These are phyloP conservation scores for Bolinopsis microptera DNA, from an alignment of 37 sponge, comb jelly and placozoan species.

Conservation along the genomic window DNA sequence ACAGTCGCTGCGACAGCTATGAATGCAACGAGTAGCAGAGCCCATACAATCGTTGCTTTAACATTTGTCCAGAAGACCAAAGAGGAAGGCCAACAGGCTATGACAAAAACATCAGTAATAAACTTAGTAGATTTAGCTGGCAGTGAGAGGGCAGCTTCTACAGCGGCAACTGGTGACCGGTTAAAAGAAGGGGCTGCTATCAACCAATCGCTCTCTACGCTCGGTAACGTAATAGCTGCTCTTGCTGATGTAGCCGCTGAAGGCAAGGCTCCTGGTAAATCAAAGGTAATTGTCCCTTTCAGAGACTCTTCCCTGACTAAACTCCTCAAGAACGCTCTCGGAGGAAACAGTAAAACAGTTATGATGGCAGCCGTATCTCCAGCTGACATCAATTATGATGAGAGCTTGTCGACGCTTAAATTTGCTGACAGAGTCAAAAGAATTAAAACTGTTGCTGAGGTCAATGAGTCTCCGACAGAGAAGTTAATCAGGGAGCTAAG, in stretches of 20 bases:
- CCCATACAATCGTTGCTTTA: slow-evolving; percentile 78
- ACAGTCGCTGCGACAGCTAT: slow-evolving; percentile 79
- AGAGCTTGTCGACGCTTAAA: slow-evolving; percentile 76
- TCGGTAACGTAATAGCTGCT: slow-evolving; percentile 77
- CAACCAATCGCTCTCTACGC: slow-evolving; percentile 78
- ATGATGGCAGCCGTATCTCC: slow-evolving; percentile 84
- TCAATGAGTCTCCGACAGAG: slow-evolving; percentile 79
- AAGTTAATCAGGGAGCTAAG: slow-evolving; percentile 75
- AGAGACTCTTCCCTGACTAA: slow-evolving; percentile 81
- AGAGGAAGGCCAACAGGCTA: slow-evolving; percentile 65
- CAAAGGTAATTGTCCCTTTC: slow-evolving; percentile 70
- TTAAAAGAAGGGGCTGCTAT: slow-evolving; percentile 81
- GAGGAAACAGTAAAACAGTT: slow-evolving; percentile 81
- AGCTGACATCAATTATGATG: slow-evolving; percentile 80
- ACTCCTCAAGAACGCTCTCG: slow-evolving; percentile 79
- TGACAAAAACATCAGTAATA: slow-evolving; percentile 72
- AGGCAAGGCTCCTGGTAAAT: slow-evolving; percentile 66
- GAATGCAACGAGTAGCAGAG: slow-evolving; percentile 80
- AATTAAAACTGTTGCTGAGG: slow-evolving; percentile 72
- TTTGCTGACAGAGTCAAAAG: slow-evolving; percentile 81
- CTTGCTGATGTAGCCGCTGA: slow-evolving; percentile 49
- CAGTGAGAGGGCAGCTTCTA: slow-evolving; percentile 82
- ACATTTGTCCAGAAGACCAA: slow-evolving; percentile 74
- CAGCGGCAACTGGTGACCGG: slow-evolving; percentile 79
- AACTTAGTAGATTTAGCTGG: slow-evolving; percentile 83